Evolutionary conservation across 2,888 invertebrate species (phyloP), one percentile per base, ranked within the genome.

Genomic region (Xanthorhoe spadicearia): DNA sequence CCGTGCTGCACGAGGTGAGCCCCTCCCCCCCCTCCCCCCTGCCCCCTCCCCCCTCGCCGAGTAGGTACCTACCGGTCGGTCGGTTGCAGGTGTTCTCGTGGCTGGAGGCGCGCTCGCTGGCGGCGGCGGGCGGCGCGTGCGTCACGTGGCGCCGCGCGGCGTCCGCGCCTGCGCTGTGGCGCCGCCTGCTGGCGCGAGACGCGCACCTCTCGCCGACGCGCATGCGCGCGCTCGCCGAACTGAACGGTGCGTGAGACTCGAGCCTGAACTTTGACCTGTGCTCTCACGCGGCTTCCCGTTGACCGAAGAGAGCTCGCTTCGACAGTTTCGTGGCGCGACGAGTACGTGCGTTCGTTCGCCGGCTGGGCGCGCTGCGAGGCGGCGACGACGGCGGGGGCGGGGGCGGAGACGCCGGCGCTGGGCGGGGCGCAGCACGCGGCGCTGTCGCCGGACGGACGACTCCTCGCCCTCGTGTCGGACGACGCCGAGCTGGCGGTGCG

Each of bases 131-230:
- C 17, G 77, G 72, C 60, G 81, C 74, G 70, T 88, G 88, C 66
- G 79, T 82, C 64, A 80, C 80, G 35, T 89, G 89, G 89, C 85
- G 84, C 65, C 71, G 72, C 73, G 83, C 83, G 64, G 85, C 87
- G 65, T 74, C 70, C 61, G 80, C 73, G 51, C 79, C 75, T 17
- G 61, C 76, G 69, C 81, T 83, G 46, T 89, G 89, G 88, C 85
- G 87, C 51, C 82, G 77, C 17, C 77, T 78, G 73, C 76, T 86
- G 68, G 70, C 50, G 38, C 58, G 69, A 62, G 53, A 54, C 64
- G 61, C 63, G 46, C n/a, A 64, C 38, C 65, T 49, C 69, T 17
- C 64, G 64, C 58, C 58, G 61, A 28, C n/a, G 48, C 81, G 76
- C 18, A 76, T 77, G 71, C 74, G 70, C 51, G 35, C 56, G 68